Conservation (phyloP, 2,888 invertebrate genomes). For the Apoda limacodes region DNA sequence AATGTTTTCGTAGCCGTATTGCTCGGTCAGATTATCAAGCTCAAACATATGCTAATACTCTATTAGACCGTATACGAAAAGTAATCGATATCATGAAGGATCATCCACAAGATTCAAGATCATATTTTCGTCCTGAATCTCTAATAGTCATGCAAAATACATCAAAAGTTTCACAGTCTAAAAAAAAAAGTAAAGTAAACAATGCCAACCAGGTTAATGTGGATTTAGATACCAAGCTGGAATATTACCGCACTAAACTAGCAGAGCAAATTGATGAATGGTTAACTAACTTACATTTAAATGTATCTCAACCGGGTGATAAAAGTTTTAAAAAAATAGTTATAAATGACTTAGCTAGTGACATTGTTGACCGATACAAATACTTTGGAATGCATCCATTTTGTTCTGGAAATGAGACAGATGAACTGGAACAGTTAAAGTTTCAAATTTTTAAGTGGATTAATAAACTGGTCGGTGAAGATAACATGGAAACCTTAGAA, state of each 20-base stretch:
- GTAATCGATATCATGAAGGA: too few relatives aligned
- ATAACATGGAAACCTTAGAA: conserved; percentile 28
- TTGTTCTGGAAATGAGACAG: conserved; percentile 21
- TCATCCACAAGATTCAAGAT: too few relatives aligned
- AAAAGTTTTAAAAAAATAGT: conserved; percentile 25
- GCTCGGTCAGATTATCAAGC: too few relatives aligned
- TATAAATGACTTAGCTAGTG: conserved; percentile 36
- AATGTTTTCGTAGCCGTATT: too few relatives aligned
- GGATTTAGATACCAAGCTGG: too few relatives aligned
- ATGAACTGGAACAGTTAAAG: conserved; percentile 42
- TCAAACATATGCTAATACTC: too few relatives aligned
- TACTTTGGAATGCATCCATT: conserved; percentile 35
- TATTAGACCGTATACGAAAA: too few relatives aligned
- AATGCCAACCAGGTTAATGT: too few relatives aligned
- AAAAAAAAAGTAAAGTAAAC: too few relatives aligned
- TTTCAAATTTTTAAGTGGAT: conserved; percentile 53
- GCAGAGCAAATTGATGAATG: conserved; percentile 37
- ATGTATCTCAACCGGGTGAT: conserved; percentile 21
- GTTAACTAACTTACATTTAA: conserved; percentile 26
- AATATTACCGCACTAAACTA: conserved; percentile 22
- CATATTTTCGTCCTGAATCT: too few relatives aligned
- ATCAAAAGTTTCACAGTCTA: too few relatives aligned
- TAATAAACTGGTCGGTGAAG: conserved; percentile 34
- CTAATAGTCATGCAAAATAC: too few relatives aligned
- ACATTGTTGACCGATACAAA: conserved; percentile 43